Percentiles rank a stretch among this genome's conserved stretches.
Conservation (phyloP, 2,888 invertebrate genomes). For the Venusia cambrica region DNA sequence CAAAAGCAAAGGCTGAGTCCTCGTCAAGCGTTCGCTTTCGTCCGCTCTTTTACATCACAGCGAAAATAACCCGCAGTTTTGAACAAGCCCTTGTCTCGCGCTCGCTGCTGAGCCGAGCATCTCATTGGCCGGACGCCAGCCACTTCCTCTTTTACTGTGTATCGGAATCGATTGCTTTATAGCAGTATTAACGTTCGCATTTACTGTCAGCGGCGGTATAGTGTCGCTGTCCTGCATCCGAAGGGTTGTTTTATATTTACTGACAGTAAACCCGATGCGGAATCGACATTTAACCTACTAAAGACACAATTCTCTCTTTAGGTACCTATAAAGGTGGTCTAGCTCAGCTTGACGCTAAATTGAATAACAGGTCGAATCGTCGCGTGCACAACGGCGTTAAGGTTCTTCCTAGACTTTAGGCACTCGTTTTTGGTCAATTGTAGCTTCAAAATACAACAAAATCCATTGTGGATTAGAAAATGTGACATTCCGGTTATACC, state of each 20-base stretch:
- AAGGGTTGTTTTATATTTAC: constrained; percentile 61
- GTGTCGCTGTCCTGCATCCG: constrained; percentile 54
- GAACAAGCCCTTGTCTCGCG: constrained; percentile 49
- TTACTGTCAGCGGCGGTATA: constrained; percentile 63
- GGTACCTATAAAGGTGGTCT: constrained; percentile 30
- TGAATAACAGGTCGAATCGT: no score
- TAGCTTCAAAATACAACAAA: no score
- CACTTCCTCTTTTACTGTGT: constrained; percentile 64
- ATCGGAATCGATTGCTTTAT: constrained; percentile 71
- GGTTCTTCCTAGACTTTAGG: no score
- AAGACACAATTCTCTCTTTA: constrained; percentile 35
- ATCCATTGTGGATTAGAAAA: no score
- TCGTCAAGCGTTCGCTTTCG: constrained; percentile 61
- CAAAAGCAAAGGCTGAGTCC: constrained; percentile 62
- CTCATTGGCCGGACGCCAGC: constrained; percentile 68
- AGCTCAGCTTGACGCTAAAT: constrained; percentile 19
- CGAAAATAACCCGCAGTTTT: constrained; percentile 57
- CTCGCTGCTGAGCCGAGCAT: constrained; percentile 47
- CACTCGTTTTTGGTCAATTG: no score
- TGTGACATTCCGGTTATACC: no score
- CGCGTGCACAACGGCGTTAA: no score
- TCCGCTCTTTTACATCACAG: constrained; percentile 63
- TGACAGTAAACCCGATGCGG: constrained; percentile 49
- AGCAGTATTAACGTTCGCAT: constrained; percentile 62
- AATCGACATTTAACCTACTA: constrained; percentile 45